A percentile compares a stretch with the other conserved stretches of the same genome.
Conservation (phyloP, 2,113 vertebrate species). For the Sclerurus mexicanus region DNA sequence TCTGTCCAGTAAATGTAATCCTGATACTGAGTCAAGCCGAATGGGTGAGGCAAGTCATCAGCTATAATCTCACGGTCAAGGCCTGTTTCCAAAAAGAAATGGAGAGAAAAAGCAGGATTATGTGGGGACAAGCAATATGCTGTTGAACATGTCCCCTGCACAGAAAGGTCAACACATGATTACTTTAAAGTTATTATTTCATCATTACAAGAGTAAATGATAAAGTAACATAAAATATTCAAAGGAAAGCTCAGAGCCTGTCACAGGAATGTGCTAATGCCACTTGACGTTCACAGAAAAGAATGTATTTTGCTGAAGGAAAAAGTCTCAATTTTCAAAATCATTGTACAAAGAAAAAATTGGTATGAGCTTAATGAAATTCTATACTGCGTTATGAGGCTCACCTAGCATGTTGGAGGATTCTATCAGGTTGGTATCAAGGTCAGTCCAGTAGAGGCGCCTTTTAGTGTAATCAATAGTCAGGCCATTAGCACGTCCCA, state of each 20-base stretch:
- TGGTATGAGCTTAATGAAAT: background rate
- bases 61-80: slow-evolving; percentile 93
- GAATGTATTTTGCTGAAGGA: background rate
- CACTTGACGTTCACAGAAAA: background rate
- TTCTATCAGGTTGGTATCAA: slow-evolving; percentile 95
- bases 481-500: slow-evolving; percentile 92
- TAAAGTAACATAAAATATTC: background rate
- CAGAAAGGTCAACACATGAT: background rate
- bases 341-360: background rate
- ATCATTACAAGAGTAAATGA: background rate
- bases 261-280: background rate
- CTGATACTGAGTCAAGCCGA: slow-evolving; percentile 96
- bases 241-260: background rate
- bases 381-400: background rate
- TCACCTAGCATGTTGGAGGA: slow-evolving; percentile 96
- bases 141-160: background rate
- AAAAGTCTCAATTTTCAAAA: background rate
- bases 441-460: slow-evolving; percentile 94
- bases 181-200: background rate
- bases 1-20: slow-evolving; percentile 99
- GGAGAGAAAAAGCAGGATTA: background rate
- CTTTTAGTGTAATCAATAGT: slow-evolving; percentile 95
- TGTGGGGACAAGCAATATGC: background rate
- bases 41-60: slow-evolving; percentile 94
- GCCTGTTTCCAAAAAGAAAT: slow-evolving; percentile 71